Percentiles rank a stretch among this genome's conserved stretches.
phyloP scores from a whole-genome alignment of 64 coral and sea anemone genomes.

The Montipora capricornis region DNA sequence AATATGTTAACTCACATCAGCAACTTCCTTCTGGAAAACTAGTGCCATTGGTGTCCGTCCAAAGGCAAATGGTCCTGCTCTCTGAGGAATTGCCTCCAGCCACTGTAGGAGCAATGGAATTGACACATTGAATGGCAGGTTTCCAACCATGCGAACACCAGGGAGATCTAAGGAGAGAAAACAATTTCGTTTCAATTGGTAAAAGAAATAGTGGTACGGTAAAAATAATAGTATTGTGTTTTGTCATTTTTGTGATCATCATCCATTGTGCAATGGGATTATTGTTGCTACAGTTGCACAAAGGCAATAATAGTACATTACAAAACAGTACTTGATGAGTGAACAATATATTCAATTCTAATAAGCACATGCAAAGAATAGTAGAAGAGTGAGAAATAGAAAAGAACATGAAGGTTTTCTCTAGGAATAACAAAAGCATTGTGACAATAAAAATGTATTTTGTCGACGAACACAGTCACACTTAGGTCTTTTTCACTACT shows the following conservation, averaged over 20 bases:
- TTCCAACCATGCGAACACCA: conserved; percentile 93
- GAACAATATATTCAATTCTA: too few relatives aligned
- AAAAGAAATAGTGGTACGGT: not conserved
- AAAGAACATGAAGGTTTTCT: too few relatives aligned
- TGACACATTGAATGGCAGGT: conserved; percentile 93
- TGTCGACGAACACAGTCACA: too few relatives aligned
- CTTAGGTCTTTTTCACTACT: too few relatives aligned
- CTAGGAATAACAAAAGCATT: too few relatives aligned
- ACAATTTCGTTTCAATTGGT: not conserved
- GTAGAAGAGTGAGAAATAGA: too few relatives aligned
- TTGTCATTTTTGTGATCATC: not conserved
- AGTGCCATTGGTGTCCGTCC: conserved; percentile 94
- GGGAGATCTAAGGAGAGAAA: conserved; percentile 64
- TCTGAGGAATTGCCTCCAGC: conserved; percentile 86
- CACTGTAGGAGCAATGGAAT: conserved; percentile 97
- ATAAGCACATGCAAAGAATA: too few relatives aligned
- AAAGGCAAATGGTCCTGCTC: conserved; percentile 91
- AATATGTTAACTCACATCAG: conserved; percentile 65
- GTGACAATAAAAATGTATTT: too few relatives aligned
- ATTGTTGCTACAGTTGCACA: too few relatives aligned
- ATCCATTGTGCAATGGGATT: too few relatives aligned
- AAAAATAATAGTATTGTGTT: not conserved
- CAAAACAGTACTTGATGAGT: too few relatives aligned
- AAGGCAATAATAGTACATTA: too few relatives aligned
- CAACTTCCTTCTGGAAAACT: conserved; percentile 98